Base-by-base conservation (phyloP, 2,888 invertebrate genomes). In the Sisyra terminalis region DNA sequence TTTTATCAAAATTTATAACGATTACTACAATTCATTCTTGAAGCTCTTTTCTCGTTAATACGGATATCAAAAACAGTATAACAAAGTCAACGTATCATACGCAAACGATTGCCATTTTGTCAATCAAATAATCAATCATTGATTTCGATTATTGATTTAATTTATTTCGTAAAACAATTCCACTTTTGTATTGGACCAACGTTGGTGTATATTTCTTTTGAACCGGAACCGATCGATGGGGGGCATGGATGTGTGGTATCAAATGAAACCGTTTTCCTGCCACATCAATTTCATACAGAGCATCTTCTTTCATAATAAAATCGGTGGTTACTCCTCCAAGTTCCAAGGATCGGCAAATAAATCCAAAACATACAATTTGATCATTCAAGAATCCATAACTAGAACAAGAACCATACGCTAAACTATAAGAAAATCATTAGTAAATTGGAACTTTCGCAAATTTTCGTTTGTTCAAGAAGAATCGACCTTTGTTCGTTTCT, bases 251-350 rank as follows among this genome's bases (percentile, higher is more conserved):
- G 50, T 73, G 68, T 2, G 75, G 71, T 40, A 65, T 67, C 10
- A 69, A 67, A 13, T 67, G 58, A 52, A 77, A 75, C 49, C 70
- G 59, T 45, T 65, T 63, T 3, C 79, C 79, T 29, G 77, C 79
- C 45, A 83, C 75, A 54, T 81, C 79, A 13, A 83, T 68, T 58
- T 80, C 71, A 58, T 78, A 83, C 31, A 59, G 53, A 1, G 76
- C 78, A 48, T 67, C 62, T 46, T 69, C 62, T 36, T 67, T 63
- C 52, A 70, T 62, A 40, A 79, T 66, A 54, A 67, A 78, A 35
- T 78, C 75, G 16, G 65, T 61, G 1, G 73, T 73, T 2, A 81
- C 65, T 37, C 51, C 46, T 7, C 55, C 51, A 15, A 45, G 39
- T 5, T 50, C 48, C 35, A 50, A 47, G 11, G 69, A 67, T 50